These are phyloP conservation scores for Epizoanthus ramosus DNA, from an alignment of 92 coral and sea anemone species.

Conservation along the genomic window DNA sequence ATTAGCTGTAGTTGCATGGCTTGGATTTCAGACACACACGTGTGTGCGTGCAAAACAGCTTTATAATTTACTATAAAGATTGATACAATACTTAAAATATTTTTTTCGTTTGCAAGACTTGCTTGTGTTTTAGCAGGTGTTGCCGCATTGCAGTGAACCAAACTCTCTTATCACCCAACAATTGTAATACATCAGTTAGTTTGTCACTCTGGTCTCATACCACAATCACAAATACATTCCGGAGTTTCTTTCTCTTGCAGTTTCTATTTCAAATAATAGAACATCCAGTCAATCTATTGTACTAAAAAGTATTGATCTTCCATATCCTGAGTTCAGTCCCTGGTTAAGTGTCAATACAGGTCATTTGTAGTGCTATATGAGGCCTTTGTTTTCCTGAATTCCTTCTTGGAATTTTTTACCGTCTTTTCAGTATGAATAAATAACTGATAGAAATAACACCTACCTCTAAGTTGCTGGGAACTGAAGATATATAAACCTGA, in stretches of 20 bases:
- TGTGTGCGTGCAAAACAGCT: not conserved
- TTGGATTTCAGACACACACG: too few relatives aligned
- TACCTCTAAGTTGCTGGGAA: slow-evolving; percentile 18
- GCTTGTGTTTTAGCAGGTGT: too few relatives aligned
- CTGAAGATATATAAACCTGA: slow-evolving; percentile 16
- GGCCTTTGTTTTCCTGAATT: not conserved
- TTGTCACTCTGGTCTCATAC: too few relatives aligned
- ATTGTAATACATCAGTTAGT: too few relatives aligned
- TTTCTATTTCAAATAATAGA: not conserved
- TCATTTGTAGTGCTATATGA: not conserved
- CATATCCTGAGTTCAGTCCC: not conserved
- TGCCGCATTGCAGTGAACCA: too few relatives aligned
- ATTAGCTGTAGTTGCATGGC: too few relatives aligned
- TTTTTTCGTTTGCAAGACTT: too few relatives aligned
- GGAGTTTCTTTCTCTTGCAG: not conserved
- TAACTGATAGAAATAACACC: not conserved
- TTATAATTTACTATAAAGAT: not conserved
- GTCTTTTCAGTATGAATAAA: not conserved
- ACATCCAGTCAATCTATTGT: not conserved
- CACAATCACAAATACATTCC: not conserved
- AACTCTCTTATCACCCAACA: too few relatives aligned
- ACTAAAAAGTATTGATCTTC: not conserved
- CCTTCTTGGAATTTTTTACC: not conserved
- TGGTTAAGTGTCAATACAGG: not conserved
- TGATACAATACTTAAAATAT: too few relatives aligned